These are phyloP conservation scores for Coranthus polyacanthus DNA, from an alignment of 2,797 vertebrate species.

Conservation along the genomic window DNA sequence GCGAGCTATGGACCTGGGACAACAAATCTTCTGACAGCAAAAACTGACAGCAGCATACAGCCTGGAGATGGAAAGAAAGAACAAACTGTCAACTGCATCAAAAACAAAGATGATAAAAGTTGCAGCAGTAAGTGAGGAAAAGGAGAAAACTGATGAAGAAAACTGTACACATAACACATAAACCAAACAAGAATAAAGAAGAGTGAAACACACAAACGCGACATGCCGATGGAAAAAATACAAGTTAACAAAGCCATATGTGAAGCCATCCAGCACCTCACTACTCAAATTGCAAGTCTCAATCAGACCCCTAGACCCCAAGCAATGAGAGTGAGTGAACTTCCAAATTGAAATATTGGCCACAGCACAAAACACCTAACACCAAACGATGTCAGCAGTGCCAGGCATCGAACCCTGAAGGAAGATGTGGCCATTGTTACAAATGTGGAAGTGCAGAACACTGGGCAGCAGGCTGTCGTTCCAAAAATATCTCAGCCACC, in stretches of 20 bases:
- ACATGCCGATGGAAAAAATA: constrained; percentile 2
- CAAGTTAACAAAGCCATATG: constrained; percentile 7
- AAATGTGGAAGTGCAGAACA: constrained; percentile 9
- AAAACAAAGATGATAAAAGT: background rate
- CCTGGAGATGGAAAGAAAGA: constrained; percentile 10
- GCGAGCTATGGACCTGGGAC: constrained; percentile 1
- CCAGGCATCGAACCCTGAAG: background rate
- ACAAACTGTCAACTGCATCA: background rate
- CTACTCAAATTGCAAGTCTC: background rate
- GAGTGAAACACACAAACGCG: background rate
- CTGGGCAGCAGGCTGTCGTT: background rate
- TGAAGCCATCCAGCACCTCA: constrained; percentile 3
- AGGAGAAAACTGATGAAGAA: background rate
- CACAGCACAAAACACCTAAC: background rate
- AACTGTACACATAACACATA: background rate
- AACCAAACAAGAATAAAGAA: background rate
- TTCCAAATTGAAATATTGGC: background rate
- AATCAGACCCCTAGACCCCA: rapidly evolving
- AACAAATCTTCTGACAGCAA: background rate
- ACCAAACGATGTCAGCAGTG: background rate
- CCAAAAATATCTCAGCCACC: background rate
- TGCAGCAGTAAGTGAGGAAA: constrained; percentile 10
- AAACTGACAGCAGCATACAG: constrained; percentile 7
- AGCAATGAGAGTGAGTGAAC: too few relatives aligned
- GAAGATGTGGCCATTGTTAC: constrained; percentile 3